Conservation (phyloP, 1,140 invertebrate genomes). For the Anoplophora glabripennis region DNA sequence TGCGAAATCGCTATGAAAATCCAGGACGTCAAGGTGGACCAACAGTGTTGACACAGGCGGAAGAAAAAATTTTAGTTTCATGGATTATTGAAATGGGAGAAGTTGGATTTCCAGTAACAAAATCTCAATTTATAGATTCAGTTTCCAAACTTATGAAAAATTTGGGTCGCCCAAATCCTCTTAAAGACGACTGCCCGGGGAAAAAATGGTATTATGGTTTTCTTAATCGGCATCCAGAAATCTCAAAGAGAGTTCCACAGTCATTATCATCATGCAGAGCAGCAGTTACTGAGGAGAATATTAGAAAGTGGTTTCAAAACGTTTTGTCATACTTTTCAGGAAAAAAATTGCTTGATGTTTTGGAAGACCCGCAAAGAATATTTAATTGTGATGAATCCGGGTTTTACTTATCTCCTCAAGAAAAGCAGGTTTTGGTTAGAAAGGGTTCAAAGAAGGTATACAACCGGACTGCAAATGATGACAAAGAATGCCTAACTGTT, state of each 20-base stretch:
- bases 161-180: background rate
- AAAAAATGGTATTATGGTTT: background rate
- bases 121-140: background rate
- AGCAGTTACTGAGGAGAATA: slow-evolving; percentile 17
- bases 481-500: slow-evolving; percentile 36
- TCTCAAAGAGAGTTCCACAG: background rate
- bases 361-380: slow-evolving; percentile 38
- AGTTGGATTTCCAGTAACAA: background rate
- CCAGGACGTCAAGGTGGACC: background rate
- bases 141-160: background rate
- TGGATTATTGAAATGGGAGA: background rate
- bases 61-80: background rate
- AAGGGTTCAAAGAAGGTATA: slow-evolving; percentile 40
- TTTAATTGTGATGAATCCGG: slow-evolving; percentile 48
- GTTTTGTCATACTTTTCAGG: slow-evolving; percentile 33
- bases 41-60: background rate
- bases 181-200: background rate
- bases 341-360: slow-evolving; percentile 34
- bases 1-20: background rate
- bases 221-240: too few relatives aligned
- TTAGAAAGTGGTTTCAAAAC: slow-evolving; percentile 35
- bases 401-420: slow-evolving; percentile 44
- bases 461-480: slow-evolving; percentile 18
- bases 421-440: slow-evolving; percentile 35
- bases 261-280: background rate